Conservation (phyloP, 2,113 vertebrate genomes). For the Stomatorhinus ivindoensis region DNA sequence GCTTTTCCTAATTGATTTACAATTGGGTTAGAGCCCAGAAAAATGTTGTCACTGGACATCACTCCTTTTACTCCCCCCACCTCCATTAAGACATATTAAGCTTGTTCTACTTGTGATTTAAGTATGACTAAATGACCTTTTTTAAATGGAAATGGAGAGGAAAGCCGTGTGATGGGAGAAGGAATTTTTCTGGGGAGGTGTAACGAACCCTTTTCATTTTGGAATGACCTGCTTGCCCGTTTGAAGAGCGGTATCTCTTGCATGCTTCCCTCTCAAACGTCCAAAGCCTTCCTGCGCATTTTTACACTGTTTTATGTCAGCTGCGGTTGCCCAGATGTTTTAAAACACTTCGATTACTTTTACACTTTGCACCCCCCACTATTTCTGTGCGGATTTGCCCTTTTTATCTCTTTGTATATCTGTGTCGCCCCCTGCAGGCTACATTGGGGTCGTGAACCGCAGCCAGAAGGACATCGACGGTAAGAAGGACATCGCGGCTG, state of each 20-base stretch:
- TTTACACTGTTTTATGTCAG: background rate
- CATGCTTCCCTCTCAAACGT: background rate
- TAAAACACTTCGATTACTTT: background rate
- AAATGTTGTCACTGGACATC: background rate
- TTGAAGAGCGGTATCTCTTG: background rate
- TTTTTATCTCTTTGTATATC: background rate
- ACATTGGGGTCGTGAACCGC: conserved; percentile 86
- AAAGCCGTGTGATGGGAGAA: background rate
- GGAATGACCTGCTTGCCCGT: background rate
- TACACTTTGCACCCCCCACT: background rate
- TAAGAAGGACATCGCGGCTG: conserved; percentile 86
- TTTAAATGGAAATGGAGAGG: background rate
- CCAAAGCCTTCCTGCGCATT: background rate
- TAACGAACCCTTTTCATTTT: background rate
- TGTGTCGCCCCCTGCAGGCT: conserved; percentile 57
- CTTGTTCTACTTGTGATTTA: background rate
- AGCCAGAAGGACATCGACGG: conserved; percentile 96
- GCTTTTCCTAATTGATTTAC: conserved; percentile 12
- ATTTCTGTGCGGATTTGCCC: background rate
- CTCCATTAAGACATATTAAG: background rate
- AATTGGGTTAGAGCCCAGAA: conserved; percentile 8
- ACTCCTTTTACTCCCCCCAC: background rate
- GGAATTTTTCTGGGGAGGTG: background rate
- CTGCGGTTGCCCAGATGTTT: background rate
- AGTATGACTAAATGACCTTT: background rate